Percentiles rank a stretch among this genome's conserved stretches.
phyloP scores from a whole-genome alignment of 2,888 invertebrate genomes.

The Macrosoma leucophasiata region DNA sequence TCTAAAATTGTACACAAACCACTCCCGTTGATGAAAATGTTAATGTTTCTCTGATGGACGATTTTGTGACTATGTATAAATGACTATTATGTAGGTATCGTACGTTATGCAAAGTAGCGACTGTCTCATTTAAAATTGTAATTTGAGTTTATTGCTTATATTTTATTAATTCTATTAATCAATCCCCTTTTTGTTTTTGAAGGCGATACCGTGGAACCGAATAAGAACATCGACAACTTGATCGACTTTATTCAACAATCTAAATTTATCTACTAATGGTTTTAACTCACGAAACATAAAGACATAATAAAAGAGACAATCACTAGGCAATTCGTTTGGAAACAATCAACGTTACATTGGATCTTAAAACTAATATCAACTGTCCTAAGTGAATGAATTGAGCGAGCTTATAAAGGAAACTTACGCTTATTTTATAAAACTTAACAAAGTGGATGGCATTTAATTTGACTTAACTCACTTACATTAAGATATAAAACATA shows the following conservation, averaged over 20 bases:
- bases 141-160: slow-evolving; percentile 50
- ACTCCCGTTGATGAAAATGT: slow-evolving; percentile 63
- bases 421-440: slow-evolving; percentile 61
- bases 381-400: slow-evolving; percentile 69
- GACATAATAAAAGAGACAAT: slow-evolving; percentile 14
- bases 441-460: slow-evolving; percentile 76
- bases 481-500: slow-evolving; percentile 57
- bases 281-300: no score
- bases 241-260: no score
- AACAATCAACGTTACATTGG: slow-evolving; percentile 43
- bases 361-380: slow-evolving; percentile 56
- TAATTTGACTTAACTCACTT: slow-evolving; percentile 75
- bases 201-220: slow-evolving; percentile 12
- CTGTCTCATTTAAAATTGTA: slow-evolving; percentile 48
- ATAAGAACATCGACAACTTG: slow-evolving; percentile 9
- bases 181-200: slow-evolving; percentile 19
- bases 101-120: slow-evolving; percentile 49
- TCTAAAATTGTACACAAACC: slow-evolving; percentile 65
- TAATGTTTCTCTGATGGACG: slow-evolving; percentile 55
- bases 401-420: slow-evolving; percentile 71
- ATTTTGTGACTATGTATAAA: slow-evolving; percentile 61
- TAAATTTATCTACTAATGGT: no score
- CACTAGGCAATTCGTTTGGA: slow-evolving; percentile 29
- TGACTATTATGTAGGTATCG: slow-evolving; percentile 55
- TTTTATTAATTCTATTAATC: slow-evolving; percentile 25